These are phyloP conservation scores for Campylomormyrus tamandua DNA, from an alignment of 2,113 vertebrate genomes.

Conservation along the genomic window DNA sequence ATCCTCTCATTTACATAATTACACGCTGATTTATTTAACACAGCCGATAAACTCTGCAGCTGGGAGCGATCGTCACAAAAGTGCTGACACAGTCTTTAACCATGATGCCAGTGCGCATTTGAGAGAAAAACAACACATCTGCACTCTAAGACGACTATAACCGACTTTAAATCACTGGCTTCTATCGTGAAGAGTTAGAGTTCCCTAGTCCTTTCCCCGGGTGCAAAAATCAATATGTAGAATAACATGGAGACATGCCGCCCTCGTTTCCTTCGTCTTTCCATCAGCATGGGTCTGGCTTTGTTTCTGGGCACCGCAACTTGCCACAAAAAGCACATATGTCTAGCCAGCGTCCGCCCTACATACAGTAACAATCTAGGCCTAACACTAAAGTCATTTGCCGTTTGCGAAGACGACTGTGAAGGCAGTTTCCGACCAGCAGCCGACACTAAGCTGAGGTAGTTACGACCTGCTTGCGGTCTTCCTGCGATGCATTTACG, in stretches of 20 bases:
- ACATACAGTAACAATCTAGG: neutral
- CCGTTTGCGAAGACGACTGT: neutral
- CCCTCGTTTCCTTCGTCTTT: neutral
- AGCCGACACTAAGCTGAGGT: neutral
- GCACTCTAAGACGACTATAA: neutral
- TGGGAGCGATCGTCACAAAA: neutral
- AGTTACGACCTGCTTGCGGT: neutral
- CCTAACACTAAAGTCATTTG: neutral
- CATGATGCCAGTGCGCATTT: neutral
- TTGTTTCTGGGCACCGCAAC: neutral
- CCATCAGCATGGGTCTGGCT: neutral
- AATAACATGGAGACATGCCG: neutral
- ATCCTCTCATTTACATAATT: neutral
- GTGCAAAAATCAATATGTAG: neutral
- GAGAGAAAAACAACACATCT: neutral
- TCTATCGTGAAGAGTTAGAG: too few species aligned
- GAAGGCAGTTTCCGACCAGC: neutral
- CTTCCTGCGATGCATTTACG: neutral
- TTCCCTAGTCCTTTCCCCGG: neutral
- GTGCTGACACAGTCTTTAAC: neutral
- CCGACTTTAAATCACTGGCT: neutral
- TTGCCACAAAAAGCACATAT: neutral
- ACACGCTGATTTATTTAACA: neutral
- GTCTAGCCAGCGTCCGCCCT: neutral
- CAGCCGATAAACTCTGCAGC: neutral